Evolutionary conservation across 2,113 vertebrate genomes (phyloP).

Genomic region (Crypturellus undulatus): DNA sequence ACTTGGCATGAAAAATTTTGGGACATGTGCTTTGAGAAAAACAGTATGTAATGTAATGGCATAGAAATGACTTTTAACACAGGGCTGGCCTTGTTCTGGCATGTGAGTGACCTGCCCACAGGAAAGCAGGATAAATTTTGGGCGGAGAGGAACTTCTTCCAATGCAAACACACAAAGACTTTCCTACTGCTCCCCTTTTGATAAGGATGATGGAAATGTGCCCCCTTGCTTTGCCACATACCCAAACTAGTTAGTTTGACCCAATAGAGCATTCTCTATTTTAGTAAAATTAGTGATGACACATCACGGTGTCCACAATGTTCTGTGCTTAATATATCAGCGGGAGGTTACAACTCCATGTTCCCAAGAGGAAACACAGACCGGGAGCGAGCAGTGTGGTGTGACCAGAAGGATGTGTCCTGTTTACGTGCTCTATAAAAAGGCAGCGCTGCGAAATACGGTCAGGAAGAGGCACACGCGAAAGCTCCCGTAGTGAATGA

Average conservation of each 20-base stretch:
- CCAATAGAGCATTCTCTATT: not conserved
- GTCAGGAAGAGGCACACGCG: not conserved
- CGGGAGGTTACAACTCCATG: not conserved
- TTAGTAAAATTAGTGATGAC: not conserved
- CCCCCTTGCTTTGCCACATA: not conserved
- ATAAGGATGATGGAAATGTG: not conserved
- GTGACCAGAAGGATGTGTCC: not conserved
- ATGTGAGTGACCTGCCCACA: not conserved
- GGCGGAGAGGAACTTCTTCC: not conserved
- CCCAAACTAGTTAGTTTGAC: not conserved
- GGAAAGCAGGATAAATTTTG: not conserved
- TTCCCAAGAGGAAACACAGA: not conserved
- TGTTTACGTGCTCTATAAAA: not conserved
- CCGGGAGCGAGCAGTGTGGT: not conserved
- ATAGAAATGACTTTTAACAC: not conserved
- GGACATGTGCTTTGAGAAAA: not conserved
- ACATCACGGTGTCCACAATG: not conserved
- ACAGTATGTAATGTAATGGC: not conserved
- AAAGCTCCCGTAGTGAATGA: not conserved
- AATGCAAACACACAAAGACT: not conserved
- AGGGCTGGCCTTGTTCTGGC: not conserved
- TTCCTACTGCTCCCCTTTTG: not conserved
- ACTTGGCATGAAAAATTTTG: not conserved
- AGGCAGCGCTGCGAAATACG: not conserved
- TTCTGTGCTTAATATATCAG: constrained; percentile 24